Conservation (phyloP, 1,140 invertebrate genomes). For the Neomicropteryx cornuta region DNA sequence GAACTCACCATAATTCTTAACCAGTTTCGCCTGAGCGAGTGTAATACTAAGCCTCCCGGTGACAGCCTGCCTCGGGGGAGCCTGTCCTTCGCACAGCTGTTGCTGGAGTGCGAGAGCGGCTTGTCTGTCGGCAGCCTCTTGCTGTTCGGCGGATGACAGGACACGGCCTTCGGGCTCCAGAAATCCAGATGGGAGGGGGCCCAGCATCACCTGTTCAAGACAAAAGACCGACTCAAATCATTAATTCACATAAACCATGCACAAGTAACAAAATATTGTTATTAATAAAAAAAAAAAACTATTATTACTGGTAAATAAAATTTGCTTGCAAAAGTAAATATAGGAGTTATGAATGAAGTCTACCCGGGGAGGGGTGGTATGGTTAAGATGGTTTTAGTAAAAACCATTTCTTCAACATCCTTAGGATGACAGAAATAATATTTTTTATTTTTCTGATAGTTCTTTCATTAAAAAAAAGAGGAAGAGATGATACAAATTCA, state of each 20-base stretch:
- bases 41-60: slow-evolving; percentile 71
- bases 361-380: neutral
- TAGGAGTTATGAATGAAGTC: too few relatives aligned
- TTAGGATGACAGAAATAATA: too few relatives aligned
- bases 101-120: slow-evolving; percentile 73
- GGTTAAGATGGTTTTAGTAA: neutral
- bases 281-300: too few relatives aligned
- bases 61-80: slow-evolving; percentile 44
- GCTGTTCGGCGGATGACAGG: slow-evolving; percentile 35
- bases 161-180: slow-evolving; percentile 46
- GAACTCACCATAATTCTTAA: slow-evolving; percentile 83
- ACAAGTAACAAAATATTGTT: neutral
- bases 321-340: too few relatives aligned
- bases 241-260: neutral
- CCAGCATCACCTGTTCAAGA: slow-evolving; percentile 54
- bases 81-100: slow-evolving; percentile 44
- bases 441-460: too few relatives aligned
- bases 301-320: too few relatives aligned
- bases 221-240: slow-evolving; percentile 4
- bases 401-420: too few relatives aligned
- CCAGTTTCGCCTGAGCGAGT: slow-evolving; percentile 77
- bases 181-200: slow-evolving; percentile 72
- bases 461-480: too few relatives aligned
- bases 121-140: slow-evolving; percentile 67
- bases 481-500: too few relatives aligned